Percentiles rank a stretch among this genome's conserved stretches.
These are phyloP conservation scores for Lysandra coridon DNA, from an alignment of 2,888 invertebrate species.

Conservation along the genomic window DNA sequence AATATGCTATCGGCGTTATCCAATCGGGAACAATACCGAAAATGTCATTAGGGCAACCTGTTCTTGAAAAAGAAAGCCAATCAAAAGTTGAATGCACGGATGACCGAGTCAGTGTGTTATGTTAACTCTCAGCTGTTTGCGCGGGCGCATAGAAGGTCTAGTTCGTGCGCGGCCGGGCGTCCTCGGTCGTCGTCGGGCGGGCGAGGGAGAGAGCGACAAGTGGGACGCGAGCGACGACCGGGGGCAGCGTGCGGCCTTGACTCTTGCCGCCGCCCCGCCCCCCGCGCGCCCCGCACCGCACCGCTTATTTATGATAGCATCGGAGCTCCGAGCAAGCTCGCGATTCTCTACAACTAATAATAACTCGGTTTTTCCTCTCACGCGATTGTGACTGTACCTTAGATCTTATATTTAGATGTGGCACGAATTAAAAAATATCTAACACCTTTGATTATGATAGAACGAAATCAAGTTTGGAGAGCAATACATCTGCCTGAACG, in stretches of 20 bases:
- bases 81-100: constrained; percentile 81
- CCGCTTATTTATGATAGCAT: constrained; percentile 79
- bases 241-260: constrained; percentile 89
- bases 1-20: neutral
- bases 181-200: constrained; percentile 59
- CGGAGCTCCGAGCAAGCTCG: constrained; percentile 73
- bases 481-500: neutral
- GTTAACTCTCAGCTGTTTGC: constrained; percentile 79
- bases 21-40: constrained; percentile 20
- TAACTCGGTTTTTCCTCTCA: constrained; percentile 80
- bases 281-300: constrained; percentile 63
- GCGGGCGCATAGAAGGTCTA: constrained; percentile 79
- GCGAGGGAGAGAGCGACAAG: constrained; percentile 73
- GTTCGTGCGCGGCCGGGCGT: constrained; percentile 67
- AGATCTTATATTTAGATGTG: constrained; percentile 52
- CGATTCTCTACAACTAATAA: constrained; percentile 77
- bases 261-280: constrained; percentile 69
- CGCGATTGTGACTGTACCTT: constrained; percentile 62
- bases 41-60: constrained; percentile 47
- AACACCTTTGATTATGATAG: neutral
- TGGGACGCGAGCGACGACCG: constrained; percentile 87
- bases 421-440: constrained; percentile 33
- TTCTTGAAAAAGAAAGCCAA: constrained; percentile 77
- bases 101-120: constrained; percentile 81
- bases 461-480: neutral